These are phyloP conservation scores for Enteromius radiatus DNA, from an alignment of 2,797 vertebrate species.

Conservation along the genomic window DNA sequence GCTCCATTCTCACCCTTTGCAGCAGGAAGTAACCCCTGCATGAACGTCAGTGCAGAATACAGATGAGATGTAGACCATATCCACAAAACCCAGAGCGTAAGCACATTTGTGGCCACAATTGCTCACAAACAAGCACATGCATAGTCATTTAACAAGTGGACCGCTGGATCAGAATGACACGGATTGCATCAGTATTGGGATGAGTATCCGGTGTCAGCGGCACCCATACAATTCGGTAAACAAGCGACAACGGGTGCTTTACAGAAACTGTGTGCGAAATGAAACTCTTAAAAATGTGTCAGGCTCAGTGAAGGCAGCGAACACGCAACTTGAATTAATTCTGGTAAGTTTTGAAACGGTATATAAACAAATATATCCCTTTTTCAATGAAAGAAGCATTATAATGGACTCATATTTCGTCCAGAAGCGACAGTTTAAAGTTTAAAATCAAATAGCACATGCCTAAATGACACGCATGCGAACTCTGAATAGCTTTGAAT, in stretches of 20 bases:
- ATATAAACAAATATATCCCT: not conserved
- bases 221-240: not conserved
- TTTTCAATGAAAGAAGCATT: not conserved
- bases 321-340: too few relatives aligned
- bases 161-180: conserved; percentile 10
- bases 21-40: conserved; percentile 35
- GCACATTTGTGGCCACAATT: not conserved
- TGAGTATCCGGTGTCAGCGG: not conserved
- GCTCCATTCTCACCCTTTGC: conserved; percentile 22
- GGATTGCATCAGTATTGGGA: conserved; percentile 29
- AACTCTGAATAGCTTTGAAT: not conserved
- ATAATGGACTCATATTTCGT: not conserved
- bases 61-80: conserved; percentile 14
- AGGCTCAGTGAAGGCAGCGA: too few relatives aligned
- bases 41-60: conserved; percentile 15
- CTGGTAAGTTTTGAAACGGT: too few relatives aligned
- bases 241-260: not conserved
- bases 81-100: not conserved
- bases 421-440: not conserved
- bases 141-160: conserved; percentile 2
- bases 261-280: not conserved
- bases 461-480: not conserved
- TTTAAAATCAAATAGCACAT: not conserved
- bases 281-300: too few relatives aligned
- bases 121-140: not conserved